Evolutionary conservation across 2,888 invertebrate species (phyloP), one percentile per base, ranked within the genome.

Genomic region (Ochropacha duplaris): DNA sequence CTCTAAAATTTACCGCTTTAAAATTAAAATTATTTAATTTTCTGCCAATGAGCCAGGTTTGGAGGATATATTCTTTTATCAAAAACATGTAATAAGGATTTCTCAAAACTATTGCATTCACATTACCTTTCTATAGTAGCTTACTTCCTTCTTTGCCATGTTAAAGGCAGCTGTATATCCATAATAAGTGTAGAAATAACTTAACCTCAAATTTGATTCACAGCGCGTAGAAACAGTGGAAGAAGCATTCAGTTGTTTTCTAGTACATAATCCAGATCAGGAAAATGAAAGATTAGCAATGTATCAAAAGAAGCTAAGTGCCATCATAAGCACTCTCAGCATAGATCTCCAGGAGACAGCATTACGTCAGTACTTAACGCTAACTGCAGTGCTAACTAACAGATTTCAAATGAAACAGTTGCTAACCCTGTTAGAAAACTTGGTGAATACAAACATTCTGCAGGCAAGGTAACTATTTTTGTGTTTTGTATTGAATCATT

Each of bases 171-270:
- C 24, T 24, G 6, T 31, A 26, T 4, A 5, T 5, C 26, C n/a
- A n/a, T 26, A 26, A 26, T 26, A 2, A 26, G 5, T 2, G 4
- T 26, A 26, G 5, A 5, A 4, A 26, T 3, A 9, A 8, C 5
- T 19, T 54, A 14, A 9, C 49, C 54, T 51, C 22, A 16, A 55
- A 50, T 57, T 22, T 56, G 61, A 56, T 65, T 89, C 91, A 14
- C 72, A 96, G 96, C 95, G 95, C 83, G 96, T 97, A 8, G 97
- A 97, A 78, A 94, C 95, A 0, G 96, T 97, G 34, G 98, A 98
- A 79, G 97, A 98, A 85, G 97, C 97, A 0, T 98, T 99, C 78
- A 96, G 97, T 80, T 97, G 97, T 72, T 97, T 97, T 72, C 94
- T 98, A 59, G 96, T 97, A 1, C 96, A 97, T 75, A 95, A 96